These are phyloP conservation scores for Buteo buteo DNA, from an alignment of 2,113 vertebrate genomes.

Conservation along the genomic window DNA sequence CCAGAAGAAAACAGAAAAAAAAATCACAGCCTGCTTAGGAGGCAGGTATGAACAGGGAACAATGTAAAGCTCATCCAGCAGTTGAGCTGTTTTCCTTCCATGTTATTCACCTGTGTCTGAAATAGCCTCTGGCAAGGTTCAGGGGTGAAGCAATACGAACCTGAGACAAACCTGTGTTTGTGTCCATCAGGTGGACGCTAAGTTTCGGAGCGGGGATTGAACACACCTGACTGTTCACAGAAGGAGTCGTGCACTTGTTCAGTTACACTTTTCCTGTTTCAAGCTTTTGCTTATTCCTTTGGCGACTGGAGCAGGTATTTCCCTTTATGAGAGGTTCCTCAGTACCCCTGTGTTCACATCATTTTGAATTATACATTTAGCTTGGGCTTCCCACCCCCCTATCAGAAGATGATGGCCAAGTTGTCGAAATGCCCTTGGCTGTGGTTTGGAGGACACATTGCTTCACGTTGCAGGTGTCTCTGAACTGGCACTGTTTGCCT, in stretches of 20 bases:
- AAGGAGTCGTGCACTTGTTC: fast-evolving
- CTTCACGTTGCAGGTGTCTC: neutral
- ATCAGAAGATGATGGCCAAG: neutral
- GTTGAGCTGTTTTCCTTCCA: neutral
- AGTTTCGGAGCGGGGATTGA: fast-evolving
- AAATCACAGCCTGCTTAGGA: neutral
- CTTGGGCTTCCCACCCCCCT: neutral
- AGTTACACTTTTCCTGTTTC: neutral
- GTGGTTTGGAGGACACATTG: neutral
- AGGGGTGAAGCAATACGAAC: neutral
- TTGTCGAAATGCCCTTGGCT: neutral
- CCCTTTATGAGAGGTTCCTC: neutral
- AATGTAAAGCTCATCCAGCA: neutral
- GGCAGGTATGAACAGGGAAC: neutral
- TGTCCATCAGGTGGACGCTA: neutral
- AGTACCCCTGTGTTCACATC: fast-evolving
- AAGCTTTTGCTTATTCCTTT: neutral
- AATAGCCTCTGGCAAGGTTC: neutral
- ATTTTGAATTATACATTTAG: neutral
- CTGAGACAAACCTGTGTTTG: neutral
- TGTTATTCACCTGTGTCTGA: neutral
- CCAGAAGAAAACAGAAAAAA: neutral
- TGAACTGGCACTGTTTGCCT: neutral
- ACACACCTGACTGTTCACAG: neutral
- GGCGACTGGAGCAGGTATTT: neutral